Percentiles rank a stretch among this genome's conserved stretches.
Evolutionary conservation across 2,888 invertebrate species (phyloP).

Genomic region (Carabus problematicus): DNA sequence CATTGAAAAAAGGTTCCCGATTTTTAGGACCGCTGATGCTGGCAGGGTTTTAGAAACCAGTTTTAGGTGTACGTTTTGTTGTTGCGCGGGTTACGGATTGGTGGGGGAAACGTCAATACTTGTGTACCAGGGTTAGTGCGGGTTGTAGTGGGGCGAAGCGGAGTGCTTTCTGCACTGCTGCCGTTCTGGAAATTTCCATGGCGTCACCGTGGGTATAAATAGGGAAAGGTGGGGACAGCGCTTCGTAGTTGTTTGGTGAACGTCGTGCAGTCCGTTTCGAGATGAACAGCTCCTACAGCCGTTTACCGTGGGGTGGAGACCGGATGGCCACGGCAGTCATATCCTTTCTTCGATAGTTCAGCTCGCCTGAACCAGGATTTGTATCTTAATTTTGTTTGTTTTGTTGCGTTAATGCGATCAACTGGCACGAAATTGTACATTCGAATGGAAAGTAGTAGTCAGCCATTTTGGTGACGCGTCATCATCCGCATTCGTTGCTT

Average conservation of each 20-base stretch:
- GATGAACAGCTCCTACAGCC: conserved; percentile 1
- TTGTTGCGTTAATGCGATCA: conserved; percentile 28
- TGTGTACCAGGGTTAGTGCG: conserved; percentile 12
- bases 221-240: not conserved
- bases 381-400: conserved; percentile 26
- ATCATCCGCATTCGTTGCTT: not conserved
- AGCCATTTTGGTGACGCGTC: conserved; percentile 20
- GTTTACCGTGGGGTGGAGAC: conserved; percentile 26
- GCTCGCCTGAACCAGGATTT: conserved; percentile 33
- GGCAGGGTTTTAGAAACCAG: conserved; percentile 7
- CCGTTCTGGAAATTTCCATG: conserved; percentile 40
- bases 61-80: conserved; percentile 19
- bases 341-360: conserved; percentile 29
- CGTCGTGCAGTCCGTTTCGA: not conserved
- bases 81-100: not conserved
- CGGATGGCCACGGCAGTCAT: conserved; percentile 8
- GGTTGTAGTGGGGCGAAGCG: conserved; percentile 4
- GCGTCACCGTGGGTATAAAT: conserved; percentile 35
- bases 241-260: conserved; percentile 40
- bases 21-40: conserved; percentile 19
- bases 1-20: too few relatives aligned
- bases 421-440: conserved; percentile 33
- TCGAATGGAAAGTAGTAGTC: conserved; percentile 8
- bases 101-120: conserved; percentile 36
- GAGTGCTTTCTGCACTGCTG: conserved; percentile 9